These are phyloP conservation scores for Crotalus helleri DNA, from an alignment of 2,113 vertebrate species.

Conservation along the genomic window DNA sequence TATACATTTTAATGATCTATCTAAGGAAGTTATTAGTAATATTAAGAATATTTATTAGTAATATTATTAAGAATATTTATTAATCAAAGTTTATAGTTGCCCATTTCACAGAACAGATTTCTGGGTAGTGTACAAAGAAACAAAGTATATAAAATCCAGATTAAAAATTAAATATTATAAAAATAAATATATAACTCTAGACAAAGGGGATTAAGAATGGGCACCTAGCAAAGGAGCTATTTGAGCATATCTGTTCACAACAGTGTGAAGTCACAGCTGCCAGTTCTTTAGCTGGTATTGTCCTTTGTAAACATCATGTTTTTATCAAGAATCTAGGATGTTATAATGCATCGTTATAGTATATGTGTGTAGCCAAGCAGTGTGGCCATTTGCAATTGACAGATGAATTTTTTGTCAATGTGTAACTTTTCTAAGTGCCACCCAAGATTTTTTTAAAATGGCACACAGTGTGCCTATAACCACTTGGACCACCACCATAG, in stretches of 20 bases:
- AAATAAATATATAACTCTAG: neutral
- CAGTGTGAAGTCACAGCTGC: neutral
- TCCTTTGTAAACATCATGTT: neutral
- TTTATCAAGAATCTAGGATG: neutral
- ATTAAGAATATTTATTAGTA: neutral
- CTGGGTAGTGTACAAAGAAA: neutral
- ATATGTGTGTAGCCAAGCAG: neutral
- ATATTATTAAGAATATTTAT: neutral
- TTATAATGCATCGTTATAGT: neutral
- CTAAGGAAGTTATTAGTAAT: neutral
- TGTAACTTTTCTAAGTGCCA: neutral
- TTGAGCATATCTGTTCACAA: neutral
- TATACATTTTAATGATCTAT: neutral
- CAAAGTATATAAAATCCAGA: neutral
- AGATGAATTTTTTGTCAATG: neutral
- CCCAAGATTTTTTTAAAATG: neutral
- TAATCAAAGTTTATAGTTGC: neutral
- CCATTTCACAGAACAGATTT: neutral
- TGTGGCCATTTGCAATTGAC: neutral
- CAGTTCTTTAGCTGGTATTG: neutral
- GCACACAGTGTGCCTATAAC: neutral
- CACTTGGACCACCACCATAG: neutral
- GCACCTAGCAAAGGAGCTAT: neutral
- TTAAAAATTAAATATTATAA: neutral
- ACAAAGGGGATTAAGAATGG: neutral